phyloP scores from a whole-genome alignment of 2,888 invertebrate species.

The Heterodera filipjevi region DNA sequence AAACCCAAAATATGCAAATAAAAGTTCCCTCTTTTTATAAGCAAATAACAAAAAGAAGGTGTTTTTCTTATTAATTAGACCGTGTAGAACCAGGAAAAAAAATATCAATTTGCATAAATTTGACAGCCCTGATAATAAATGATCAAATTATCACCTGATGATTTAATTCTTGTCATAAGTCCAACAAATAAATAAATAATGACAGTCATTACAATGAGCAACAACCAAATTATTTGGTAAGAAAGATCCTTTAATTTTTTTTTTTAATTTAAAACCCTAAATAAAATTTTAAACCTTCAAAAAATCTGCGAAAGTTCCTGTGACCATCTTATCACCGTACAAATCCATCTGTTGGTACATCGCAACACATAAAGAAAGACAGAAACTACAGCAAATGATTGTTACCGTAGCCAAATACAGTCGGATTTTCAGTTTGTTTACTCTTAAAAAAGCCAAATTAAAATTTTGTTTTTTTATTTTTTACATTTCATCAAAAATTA shows the following conservation, averaged over 20 bases:
- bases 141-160: neutral
- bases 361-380: neutral
- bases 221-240: neutral
- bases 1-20: no score
- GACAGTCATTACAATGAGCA: neutral
- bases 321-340: neutral
- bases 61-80: no score
- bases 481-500: no score
- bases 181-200: neutral
- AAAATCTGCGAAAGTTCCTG: neutral
- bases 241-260: no score
- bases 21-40: no score
- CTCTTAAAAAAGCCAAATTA: neutral
- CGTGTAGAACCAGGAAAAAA: no score
- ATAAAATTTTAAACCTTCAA: neutral
- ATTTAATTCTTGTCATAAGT: neutral
- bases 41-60: no score
- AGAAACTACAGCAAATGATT: neutral
- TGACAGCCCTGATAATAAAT: neutral
- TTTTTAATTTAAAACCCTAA: neutral
- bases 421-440: neutral
- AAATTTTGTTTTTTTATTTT: no score
- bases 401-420: neutral
- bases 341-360: neutral
- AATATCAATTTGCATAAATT: no score